A percentile compares a stretch with the other conserved stretches of the same genome.
These are phyloP conservation scores for Yasuhikotakia modesta DNA, from an alignment of 2,797 vertebrate species.

Conservation along the genomic window DNA sequence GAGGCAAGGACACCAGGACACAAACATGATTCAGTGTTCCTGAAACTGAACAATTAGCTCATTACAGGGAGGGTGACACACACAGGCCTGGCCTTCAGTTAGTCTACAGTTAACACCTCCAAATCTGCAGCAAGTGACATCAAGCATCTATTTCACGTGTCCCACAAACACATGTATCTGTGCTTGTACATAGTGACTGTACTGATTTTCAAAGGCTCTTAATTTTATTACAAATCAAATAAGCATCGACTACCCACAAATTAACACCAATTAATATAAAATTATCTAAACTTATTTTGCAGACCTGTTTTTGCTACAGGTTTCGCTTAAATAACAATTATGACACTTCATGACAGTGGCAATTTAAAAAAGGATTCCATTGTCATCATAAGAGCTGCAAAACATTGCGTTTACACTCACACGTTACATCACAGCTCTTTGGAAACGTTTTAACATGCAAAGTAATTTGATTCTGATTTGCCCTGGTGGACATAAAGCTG, in stretches of 20 bases:
- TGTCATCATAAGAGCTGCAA: not conserved
- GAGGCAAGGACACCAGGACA: not conserved
- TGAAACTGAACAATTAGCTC: slow-evolving; percentile 17
- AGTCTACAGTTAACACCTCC: not conserved
- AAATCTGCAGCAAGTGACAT: not conserved
- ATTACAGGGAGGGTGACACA: not conserved
- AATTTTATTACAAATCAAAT: not conserved
- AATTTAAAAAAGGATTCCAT: not conserved
- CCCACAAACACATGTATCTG: not conserved
- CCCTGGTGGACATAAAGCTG: not conserved
- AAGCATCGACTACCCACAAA: not conserved
- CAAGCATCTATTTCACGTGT: not conserved
- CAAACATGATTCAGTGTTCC: slow-evolving; percentile 28
- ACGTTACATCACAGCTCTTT: not conserved
- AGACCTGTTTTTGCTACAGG: not conserved
- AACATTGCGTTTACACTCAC: slow-evolving; percentile 3
- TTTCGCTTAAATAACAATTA: not conserved
- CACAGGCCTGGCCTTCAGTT: too few species aligned
- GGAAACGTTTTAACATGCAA: not conserved
- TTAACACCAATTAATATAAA: not conserved
- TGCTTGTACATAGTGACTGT: too few species aligned
- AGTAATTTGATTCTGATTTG: not conserved
- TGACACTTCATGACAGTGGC: not conserved
- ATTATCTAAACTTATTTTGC: not conserved
- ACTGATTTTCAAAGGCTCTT: too few species aligned